Evolutionary conservation across 1,140 invertebrate species (phyloP).

Genomic region (Archivesica marissinica): DNA sequence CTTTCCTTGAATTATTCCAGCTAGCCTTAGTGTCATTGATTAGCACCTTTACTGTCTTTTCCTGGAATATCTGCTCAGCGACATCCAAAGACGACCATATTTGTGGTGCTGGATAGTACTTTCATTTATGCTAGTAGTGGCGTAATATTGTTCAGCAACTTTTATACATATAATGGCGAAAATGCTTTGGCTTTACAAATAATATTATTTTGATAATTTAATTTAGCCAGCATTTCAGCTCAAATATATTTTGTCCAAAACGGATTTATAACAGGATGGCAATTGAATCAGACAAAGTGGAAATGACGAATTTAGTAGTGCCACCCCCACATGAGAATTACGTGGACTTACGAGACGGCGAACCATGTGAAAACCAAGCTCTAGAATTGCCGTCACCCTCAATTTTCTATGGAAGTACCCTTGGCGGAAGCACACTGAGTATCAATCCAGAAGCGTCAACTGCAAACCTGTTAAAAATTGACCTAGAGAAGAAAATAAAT

Average conservation of each 20-base stretch:
- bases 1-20: not conserved
- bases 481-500: constrained; percentile 73
- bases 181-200: too few species aligned
- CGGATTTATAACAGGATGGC: constrained; percentile 6
- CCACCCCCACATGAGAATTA: not conserved
- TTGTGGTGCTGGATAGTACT: too few species aligned
- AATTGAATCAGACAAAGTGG: not conserved
- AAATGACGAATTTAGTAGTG: constrained; percentile 7
- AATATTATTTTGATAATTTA: too few species aligned
- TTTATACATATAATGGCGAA: too few species aligned
- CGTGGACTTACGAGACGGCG: not conserved
- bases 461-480: constrained; percentile 73
- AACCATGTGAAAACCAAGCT: constrained; percentile 28
- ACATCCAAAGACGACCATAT: too few species aligned
- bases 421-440: constrained; percentile 65
- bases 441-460: constrained; percentile 72
- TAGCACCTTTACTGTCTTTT: not conserved
- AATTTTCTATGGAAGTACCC: constrained; percentile 63
- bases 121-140: too few species aligned
- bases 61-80: not conserved
- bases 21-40: not conserved
- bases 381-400: constrained; percentile 55
- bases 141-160: too few species aligned
- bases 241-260: too few species aligned
- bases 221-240: too few species aligned